phyloP scores from a whole-genome alignment of 2,113 vertebrate genomes.

The Lepus americanus region DNA sequence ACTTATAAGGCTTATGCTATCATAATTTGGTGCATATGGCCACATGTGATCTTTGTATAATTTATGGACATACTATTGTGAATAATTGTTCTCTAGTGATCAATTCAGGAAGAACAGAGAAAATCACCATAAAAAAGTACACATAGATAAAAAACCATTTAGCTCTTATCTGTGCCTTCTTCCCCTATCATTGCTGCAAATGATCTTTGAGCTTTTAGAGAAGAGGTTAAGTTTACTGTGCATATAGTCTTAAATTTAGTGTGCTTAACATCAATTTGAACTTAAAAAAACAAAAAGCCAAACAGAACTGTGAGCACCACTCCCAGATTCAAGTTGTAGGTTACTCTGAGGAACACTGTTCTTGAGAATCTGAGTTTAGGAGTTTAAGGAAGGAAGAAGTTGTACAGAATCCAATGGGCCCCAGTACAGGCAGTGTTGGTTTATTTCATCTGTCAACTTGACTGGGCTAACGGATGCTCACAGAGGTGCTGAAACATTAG shows the following conservation, averaged over 20 bases:
- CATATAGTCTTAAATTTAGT: constrained; percentile 5
- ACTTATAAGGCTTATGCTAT: not conserved
- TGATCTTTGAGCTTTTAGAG: not conserved
- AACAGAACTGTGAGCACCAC: too few relatives aligned
- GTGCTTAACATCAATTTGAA: not conserved
- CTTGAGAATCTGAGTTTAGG: constrained; percentile 19
- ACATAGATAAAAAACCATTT: not conserved
- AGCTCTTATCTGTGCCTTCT: not conserved
- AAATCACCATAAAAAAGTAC: not conserved
- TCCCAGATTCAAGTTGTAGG: not conserved
- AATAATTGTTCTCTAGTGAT: not conserved
- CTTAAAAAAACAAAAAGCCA: not conserved
- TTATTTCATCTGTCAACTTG: not conserved
- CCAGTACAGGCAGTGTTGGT: too few relatives aligned
- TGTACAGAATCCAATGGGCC: not conserved
- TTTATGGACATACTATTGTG: not conserved
- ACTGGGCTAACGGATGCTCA: not conserved
- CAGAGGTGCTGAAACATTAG: not conserved
- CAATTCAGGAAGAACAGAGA: not conserved
- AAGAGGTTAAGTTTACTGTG: too few relatives aligned
- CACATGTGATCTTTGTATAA: not conserved
- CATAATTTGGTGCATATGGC: not conserved
- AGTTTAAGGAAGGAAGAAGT: not conserved
- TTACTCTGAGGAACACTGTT: not conserved
- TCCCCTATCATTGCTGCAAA: not conserved